Evolutionary conservation across 2,113 vertebrate species (phyloP).

Genomic region (Progne subis): DNA sequence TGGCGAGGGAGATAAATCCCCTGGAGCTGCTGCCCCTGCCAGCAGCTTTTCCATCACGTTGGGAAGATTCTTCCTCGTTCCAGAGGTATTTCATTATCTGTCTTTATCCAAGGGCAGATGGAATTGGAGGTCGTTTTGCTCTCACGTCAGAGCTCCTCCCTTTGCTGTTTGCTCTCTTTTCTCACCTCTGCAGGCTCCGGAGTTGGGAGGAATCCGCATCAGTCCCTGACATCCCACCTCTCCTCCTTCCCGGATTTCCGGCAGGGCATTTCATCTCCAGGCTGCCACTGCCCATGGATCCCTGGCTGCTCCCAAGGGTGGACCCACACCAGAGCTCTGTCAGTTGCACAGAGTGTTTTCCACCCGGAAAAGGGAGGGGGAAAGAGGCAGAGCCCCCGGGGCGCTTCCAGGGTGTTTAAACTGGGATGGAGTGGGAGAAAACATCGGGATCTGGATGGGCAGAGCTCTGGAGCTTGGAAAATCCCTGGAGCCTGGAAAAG

Average conservation of each 20-base stretch:
- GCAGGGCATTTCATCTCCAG: not conserved
- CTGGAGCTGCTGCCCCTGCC: not conserved
- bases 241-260: not conserved
- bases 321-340: rapidly evolving
- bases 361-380: not conserved
- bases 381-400: not conserved
- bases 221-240: not conserved
- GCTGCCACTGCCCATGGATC: not conserved
- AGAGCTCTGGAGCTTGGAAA: not conserved
- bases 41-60: not conserved
- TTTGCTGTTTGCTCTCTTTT: not conserved
- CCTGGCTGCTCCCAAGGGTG: not conserved
- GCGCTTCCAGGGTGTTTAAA: not conserved
- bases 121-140: not conserved
- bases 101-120: conserved; percentile 48
- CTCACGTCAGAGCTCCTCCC: not conserved
- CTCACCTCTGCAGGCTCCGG: not conserved
- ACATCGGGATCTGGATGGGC: rapidly evolving
- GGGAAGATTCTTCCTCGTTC: not conserved
- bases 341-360: not conserved
- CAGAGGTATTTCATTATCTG: conserved; percentile 22
- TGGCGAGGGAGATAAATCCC: not conserved
- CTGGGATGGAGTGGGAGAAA: not conserved
- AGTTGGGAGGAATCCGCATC: not conserved
- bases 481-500: not conserved